Base-by-base conservation (phyloP, 2,888 invertebrate genomes). In the Parnassius glacialis region DNA sequence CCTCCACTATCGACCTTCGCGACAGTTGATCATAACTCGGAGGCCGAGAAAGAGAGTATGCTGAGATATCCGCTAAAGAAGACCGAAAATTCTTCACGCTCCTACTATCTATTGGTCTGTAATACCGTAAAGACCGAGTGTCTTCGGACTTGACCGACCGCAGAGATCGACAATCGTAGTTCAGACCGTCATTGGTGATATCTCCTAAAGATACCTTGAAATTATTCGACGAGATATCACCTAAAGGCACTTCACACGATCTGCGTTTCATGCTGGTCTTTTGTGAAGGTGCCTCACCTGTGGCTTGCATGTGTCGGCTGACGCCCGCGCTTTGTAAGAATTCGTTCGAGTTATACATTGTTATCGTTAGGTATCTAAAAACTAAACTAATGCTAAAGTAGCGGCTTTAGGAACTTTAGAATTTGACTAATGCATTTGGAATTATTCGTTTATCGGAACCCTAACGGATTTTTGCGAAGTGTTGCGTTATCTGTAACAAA, bases 11-110 rank as follows among this genome's bases (percentile, higher is more conserved):
- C 9, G 92, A 92, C 69, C 92, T 78, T 9, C 92, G 72, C 3
- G 91, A 92, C 64, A 91, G 65, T 76, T 90, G 90, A 50, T 91
- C 91, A 62, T 90, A 91, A 51, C 90, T 90, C 0, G 91, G 90
- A 12, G 87, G 91, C 42, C 90, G 75, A 0, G 91, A 87, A 0
- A 91, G 64, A 0, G 78, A 76, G 57, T 67, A 71, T 2, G 69
- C 65, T 0, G 85, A 82, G n/a, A 90, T 74, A 73, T 91, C 91
- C 9, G 82, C 84, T 9, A 91, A 65, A 1, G 91, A 91, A 0
- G 91, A 87, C 16, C 91, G 74, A 67, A 90, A 90, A 62, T 91
- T 90, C 66, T 90, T 91, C 0, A 87, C 86, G 65, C 89, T 90
- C 3, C 91, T 72, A 62, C 90, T 90, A 50, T 91, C 91, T 51